Evolutionary conservation across 2,113 vertebrate species (phyloP), one percentile per base, ranked within the genome.

Genomic region (Amia ocellicauda): DNA sequence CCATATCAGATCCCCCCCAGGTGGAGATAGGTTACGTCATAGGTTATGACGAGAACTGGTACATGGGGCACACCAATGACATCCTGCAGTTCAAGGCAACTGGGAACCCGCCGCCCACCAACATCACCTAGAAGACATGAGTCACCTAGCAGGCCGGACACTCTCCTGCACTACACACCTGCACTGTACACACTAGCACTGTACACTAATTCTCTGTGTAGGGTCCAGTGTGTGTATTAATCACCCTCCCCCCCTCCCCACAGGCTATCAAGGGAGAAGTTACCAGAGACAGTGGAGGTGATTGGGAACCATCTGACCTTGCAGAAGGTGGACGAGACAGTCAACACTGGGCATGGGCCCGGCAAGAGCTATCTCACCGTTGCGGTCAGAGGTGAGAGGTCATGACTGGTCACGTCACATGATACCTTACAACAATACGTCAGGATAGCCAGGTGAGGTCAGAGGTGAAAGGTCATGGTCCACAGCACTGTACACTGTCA

Each of bases 41-140:
- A 0, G 93, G 92, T 10, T 94, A 93, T 8, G 92, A 95, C 20
- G 77, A 84, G 67, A 92, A 94, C 82, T 95, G 93, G 93, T 94
- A 88, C 43, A 60, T 92, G 0, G 89, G 89, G 19, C 90, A 90
- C 0, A 82, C 68, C 0, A 85, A 88, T 17, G 93, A 78, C 4
- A 16, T 17, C 0, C 79, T 95, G 40, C 66, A 31, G 41, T 95
- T 93, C 58, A 63, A 71, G 0, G 86, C 80, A 22, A 86, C 69
- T 26, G 90, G 86, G 52, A 94, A 95, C 68, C 93, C 93, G 0
- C 51, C 43, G 3, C 87, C 90, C 47, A 85, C 76, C 0, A 43
- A 51, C 10, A 63, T 90, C 63, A 83, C 64, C 52, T 94, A 92
- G 93, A 91, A 77, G 58, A 79, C 81, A 92, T 94, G 69, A 89